Evolutionary conservation across 2,888 invertebrate genomes (phyloP), one percentile per base, ranked within the genome.

Genomic region (Automeris io): DNA sequence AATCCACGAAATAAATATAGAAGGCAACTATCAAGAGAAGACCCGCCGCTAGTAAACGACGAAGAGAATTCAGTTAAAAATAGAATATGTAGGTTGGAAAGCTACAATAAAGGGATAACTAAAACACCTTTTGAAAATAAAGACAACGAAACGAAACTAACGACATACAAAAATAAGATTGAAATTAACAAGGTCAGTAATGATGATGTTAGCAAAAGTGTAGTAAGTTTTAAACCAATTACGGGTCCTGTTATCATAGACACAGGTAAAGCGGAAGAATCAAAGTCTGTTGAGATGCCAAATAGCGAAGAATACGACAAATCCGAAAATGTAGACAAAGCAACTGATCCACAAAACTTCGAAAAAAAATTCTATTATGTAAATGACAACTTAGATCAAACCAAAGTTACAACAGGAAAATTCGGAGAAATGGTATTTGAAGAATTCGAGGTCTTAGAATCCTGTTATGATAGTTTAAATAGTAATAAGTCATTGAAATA

Each of bases 391-490:
- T 48, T 70, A 45, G 88, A 88, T 41, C 88, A 90, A 60, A 87
- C 88, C 58, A 91, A 90, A 50, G 58, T 64, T 4, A 68, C 75
- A 24, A 83, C 88, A 7, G 90, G 89, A 47, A 92, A 92, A 66
- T 91, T 92, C 53, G 92, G 93, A 29, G 94, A 95, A 55, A 95
- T 95, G 90, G 94, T 95, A 53, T 95, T 95, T 54, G 95, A 95
- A 75, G 92, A 92, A 57, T 93, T 92, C 52, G 92, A 93, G 79
- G 90, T 93, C 37, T 87, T 92, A 63, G 92, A 90, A 68, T 76
- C 86, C 44, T 85, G 83, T 69, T 87, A 82, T 56, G 90, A 90
- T 69, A 90, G 90, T 73, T 79, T 90, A 62, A 90, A 82, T 79
- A 87, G 85, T 51, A 82, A 81, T 79, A 86, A 82, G 73, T 82